These are phyloP conservation scores for Nothura maculosa DNA, from an alignment of 2,797 vertebrate genomes.

Conservation along the genomic window DNA sequence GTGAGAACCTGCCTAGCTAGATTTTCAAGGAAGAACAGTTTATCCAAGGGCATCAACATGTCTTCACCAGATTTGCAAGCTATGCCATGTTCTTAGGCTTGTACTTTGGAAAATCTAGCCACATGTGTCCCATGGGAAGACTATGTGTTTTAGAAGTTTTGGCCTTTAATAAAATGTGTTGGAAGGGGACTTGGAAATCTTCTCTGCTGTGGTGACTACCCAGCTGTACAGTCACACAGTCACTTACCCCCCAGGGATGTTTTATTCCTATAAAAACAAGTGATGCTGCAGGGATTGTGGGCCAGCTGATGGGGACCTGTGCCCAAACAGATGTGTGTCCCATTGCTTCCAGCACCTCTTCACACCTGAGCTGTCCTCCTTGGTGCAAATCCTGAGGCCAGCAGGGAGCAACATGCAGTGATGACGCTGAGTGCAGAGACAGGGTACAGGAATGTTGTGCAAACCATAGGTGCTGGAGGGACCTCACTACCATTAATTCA, in stretches of 20 bases:
- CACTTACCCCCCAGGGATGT: not conserved
- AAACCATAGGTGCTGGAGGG: not conserved
- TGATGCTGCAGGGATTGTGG: rapidly evolving
- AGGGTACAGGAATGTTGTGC: not conserved
- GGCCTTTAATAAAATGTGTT: not conserved
- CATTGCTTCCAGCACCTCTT: not conserved
- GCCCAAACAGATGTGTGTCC: rapidly evolving
- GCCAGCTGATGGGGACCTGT: not conserved
- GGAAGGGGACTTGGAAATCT: not conserved
- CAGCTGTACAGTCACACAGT: not conserved
- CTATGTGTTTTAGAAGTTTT: not conserved
- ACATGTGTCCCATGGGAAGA: not conserved
- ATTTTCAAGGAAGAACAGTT: not conserved
- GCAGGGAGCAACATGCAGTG: not conserved
- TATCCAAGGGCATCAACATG: not conserved
- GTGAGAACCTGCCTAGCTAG: not conserved
- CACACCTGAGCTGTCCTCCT: not conserved
- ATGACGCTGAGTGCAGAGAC: not conserved
- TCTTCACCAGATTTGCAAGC: not conserved
- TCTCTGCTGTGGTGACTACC: not conserved
- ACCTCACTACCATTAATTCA: not conserved
- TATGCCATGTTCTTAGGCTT: not conserved
- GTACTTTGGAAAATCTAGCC: not conserved
- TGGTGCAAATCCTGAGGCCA: rapidly evolving
- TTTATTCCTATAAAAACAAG: not conserved